Base-by-base conservation (phyloP, 2,888 invertebrate genomes). In the Lymantria dispar region DNA sequence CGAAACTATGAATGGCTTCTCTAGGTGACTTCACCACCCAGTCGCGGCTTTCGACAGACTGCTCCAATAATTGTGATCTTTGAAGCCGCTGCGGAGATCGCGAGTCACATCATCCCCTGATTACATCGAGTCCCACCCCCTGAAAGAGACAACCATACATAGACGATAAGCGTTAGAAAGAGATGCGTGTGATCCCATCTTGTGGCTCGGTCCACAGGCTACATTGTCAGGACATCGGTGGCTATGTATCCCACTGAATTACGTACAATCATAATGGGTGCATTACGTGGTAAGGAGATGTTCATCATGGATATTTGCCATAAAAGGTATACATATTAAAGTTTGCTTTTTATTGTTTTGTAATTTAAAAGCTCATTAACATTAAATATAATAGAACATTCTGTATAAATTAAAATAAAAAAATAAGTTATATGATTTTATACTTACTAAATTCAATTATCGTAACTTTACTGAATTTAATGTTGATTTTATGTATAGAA, bases 161-260 rank as follows among this genome's bases (percentile, higher is more conserved):
- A 39, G 29, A n/a, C 5, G 5, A 10, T 1, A 38, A 11, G 54
- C 8, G 83, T 50, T 74, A 31, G 76, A 91, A 72, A 14, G 85
- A 76, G 85, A 83, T 70, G 68, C 87, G 67, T 74, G 89, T 78
- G 86, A 89, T 88, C 93, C 93, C 93, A 93, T 94, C 93, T 94
- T 94, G 93, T 93, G 80, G 82, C 83, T 83, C 86, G 72, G 90
- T 91, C 90, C 83, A 89, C 87, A 91, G 91, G 91, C 89, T 90
- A 91, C 84, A 83, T 91, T 89, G 91, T 91, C 91, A 91, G 80
- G 79, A 80, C 78, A 83, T 80, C 79, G 76, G 78, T 74, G 78
- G 81, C 76, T 72, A 73, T 73, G 81, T 81, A 78, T 81, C 81
- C 81, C 80, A 78, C 85, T 80, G 78, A 83, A 79, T 83, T 79